These are phyloP conservation scores for Syrrhaptes paradoxus DNA, from an alignment of 2,113 vertebrate species.

Conservation along the genomic window DNA sequence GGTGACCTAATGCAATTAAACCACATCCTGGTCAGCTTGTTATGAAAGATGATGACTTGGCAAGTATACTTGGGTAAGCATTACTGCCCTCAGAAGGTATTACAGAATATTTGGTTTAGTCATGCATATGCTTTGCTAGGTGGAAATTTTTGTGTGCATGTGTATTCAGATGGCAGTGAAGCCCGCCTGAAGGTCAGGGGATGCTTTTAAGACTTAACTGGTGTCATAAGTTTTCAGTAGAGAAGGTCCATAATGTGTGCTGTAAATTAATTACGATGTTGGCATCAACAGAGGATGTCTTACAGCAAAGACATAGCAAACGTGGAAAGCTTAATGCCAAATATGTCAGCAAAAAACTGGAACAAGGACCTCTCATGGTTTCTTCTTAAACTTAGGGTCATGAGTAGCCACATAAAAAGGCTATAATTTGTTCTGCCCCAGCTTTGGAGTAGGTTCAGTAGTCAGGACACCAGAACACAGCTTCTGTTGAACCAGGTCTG, in stretches of 20 bases:
- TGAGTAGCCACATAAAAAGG: background rate
- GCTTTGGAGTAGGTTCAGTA: background rate
- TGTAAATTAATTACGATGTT: background rate
- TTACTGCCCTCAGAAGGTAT: background rate
- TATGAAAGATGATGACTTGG: background rate
- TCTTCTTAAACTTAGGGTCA: background rate
- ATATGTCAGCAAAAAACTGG: background rate
- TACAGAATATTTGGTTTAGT: background rate
- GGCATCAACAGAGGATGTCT: background rate
- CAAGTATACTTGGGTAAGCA: background rate
- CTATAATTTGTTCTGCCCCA: background rate
- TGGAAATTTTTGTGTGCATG: background rate
- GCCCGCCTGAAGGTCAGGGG: background rate
- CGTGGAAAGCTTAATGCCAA: background rate
- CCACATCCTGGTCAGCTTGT: conserved; percentile 38
- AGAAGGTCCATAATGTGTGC: background rate
- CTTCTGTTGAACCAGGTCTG: background rate
- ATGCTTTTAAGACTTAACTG: background rate
- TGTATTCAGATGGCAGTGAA: background rate
- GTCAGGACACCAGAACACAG: background rate
- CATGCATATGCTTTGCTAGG: background rate
- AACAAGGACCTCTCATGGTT: background rate
- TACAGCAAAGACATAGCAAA: background rate
- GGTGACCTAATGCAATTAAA: conserved; percentile 22
- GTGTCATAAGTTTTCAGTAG: background rate